Evolutionary conservation across 2,113 vertebrate species (phyloP), one percentile per base, ranked within the genome.

Genomic region (Tragulus kanchil): DNA sequence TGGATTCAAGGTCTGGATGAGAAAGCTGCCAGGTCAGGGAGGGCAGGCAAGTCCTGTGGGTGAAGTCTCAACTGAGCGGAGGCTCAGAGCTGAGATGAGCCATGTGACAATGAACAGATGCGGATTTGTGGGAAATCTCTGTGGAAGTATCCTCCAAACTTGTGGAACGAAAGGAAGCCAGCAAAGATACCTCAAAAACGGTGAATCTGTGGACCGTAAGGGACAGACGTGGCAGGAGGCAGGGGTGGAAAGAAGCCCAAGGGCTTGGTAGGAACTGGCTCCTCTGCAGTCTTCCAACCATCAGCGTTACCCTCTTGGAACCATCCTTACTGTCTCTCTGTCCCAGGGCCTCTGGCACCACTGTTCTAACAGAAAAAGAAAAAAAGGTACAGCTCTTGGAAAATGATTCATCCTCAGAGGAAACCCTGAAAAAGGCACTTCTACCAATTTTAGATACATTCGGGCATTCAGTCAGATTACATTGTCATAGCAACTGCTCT

Each of bases 401-500:
- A 96, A 95, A 96, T 96, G 73, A 92, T 92, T 96, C 86, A 75
- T 95, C 82, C 73, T 97, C 69, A 89, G 78, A 97, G 93, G 45
- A 96, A 97, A 90, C 79, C 83, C 93, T 97, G 89, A 93, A 91
- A 95, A 94, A 97, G 92, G 84, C 92, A 87, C 75, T 92, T 97
- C 36, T 67, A 90, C 90, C 94, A 85, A 89, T 96, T 97, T 97
- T 96, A 94, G 93, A 93, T 21, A 28, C 75, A 90, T 93, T 96
- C 93, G 95, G 93, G 36, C 91, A 19, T 97, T 98, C 89, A 93
- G 89, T 89, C 23, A 69, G 69, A 95, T 93, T 67, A 6, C 84
- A 92, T 97, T 87, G 54, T 95, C 92, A 97, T 97, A 90, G 97
- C 92, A 97, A 97, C 96, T 19, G 28, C 73, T 97, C 91, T 94